Evolutionary conservation across 2,113 vertebrate species (phyloP), one percentile per base, ranked within the genome.

Genomic region (Stegastes partitus): DNA sequence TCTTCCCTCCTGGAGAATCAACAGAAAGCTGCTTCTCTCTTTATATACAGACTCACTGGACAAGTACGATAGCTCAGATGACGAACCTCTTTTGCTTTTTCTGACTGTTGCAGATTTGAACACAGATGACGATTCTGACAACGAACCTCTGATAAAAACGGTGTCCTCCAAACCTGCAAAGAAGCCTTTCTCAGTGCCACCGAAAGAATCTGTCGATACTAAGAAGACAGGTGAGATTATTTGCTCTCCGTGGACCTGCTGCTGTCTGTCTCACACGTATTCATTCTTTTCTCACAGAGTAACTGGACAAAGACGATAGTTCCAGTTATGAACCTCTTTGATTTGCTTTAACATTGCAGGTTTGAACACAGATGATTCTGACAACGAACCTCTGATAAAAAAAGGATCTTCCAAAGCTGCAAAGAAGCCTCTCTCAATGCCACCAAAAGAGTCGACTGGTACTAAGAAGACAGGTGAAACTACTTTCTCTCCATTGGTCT

Each of bases 351-450:
- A 28, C 26, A 28, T 28, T 28, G 5, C 26, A 28, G 31, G 8
- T 34, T 34, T 7, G 6, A 34, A 34, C 31, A 22, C 49, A 63
- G 77, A 76, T 0, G 75, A 83, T 0, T 87, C 89, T 11, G 86
- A 92, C 55, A 37, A 85, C 1, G 77, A 87, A 34, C 85, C 89
- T 66, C 65, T 82, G 28, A 39, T 23, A 3, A 83, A 85, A n/a
- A 78, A 83, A 83, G 49, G 11, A 2, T 11, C 86, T 0, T 21
- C 57, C 18, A 90, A 79, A 72, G 19, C 66, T 7, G 49, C 26
- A 1, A 83, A 82, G 58, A 90, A 84, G 28, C 4, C n/a, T 10
- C 3, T 8, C 3, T 42, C 73, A 11, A 19, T 12, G 21, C 28
- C 73, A 19, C 68, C 74, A 1, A 88, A 70, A 39, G 79, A 71